phyloP scores from a whole-genome alignment of 1,140 invertebrate genomes.

The Drosophila guanche region DNA sequence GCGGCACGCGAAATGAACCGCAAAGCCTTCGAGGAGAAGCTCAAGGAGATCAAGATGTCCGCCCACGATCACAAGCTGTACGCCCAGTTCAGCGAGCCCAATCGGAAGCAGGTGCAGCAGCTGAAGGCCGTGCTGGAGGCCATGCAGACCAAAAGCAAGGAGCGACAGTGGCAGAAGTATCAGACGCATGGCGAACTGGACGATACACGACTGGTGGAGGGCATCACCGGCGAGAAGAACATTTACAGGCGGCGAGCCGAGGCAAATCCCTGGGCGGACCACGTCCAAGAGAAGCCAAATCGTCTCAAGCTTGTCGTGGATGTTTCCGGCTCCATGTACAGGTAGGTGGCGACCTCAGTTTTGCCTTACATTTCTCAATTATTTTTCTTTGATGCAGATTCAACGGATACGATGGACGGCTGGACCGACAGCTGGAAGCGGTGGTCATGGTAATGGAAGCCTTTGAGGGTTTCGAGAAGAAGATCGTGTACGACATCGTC shows the following conservation, averaged over 20 bases:
- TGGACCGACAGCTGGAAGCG: constrained; percentile 96
- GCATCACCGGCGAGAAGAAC: constrained; percentile 94
- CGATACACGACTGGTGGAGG: constrained; percentile 97
- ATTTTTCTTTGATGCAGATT: constrained; percentile 85
- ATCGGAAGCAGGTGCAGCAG: constrained; percentile 89
- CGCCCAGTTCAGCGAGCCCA: constrained; percentile 90
- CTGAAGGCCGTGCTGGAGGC: constrained; percentile 88
- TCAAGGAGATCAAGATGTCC: constrained; percentile 97
- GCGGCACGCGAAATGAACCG: constrained; percentile 96
- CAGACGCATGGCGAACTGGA: constrained; percentile 97
- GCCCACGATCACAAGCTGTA: constrained; percentile 96
- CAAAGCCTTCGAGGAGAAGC: constrained; percentile 93
- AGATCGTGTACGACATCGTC: constrained; percentile 96
- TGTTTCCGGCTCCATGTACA: constrained; percentile 98
- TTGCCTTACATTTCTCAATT: neutral
- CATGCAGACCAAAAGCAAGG: constrained; percentile 95
- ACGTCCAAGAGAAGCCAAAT: constrained; percentile 94
- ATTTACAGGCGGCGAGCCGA: constrained; percentile 94
- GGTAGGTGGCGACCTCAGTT: constrained; percentile 83
- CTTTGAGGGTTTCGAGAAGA: constrained; percentile 93
- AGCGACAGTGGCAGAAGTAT: constrained; percentile 95
- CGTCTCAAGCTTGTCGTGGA: constrained; percentile 94
- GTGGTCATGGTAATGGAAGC: constrained; percentile 97
- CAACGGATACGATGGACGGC: constrained; percentile 95
- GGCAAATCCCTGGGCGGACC: constrained; percentile 92